phyloP scores from a whole-genome alignment of 1,140 invertebrate genomes.

The Drosophila sucinea region DNA sequence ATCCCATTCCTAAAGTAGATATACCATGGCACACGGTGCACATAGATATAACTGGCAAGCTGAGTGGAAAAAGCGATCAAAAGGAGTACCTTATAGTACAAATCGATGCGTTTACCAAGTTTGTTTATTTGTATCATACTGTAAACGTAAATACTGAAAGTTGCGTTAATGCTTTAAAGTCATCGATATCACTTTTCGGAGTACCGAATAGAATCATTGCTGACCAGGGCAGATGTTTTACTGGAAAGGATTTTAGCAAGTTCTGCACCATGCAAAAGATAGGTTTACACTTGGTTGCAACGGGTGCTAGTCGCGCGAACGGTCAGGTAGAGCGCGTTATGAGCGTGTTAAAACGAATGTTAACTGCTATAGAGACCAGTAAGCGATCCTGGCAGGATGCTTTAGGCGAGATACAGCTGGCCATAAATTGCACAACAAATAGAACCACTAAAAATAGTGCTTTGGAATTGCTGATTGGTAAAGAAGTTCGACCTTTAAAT shows the following conservation, averaged over 20 bases:
- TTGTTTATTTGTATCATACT: slow-evolving; percentile 5
- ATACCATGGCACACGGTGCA: slow-evolving; percentile 17
- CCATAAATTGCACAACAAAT: too few relatives aligned
- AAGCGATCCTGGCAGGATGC: too few relatives aligned
- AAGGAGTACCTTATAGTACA: slow-evolving; percentile 13
- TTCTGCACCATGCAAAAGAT: slow-evolving; percentile 60
- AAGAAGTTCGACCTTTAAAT: too few relatives aligned
- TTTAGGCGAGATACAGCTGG: too few relatives aligned
- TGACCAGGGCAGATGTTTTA: slow-evolving; percentile 73
- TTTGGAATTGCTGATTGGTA: too few relatives aligned
- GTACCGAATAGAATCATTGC: slow-evolving; percentile 59
- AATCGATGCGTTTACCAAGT: slow-evolving; percentile 12
- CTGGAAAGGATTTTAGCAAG: slow-evolving; percentile 60
- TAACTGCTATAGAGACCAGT: too few relatives aligned
- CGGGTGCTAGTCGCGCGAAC: slow-evolving; percentile 45
- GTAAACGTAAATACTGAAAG: slow-evolving; percentile 3
- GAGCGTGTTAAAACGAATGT: too few relatives aligned
- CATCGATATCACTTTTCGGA: slow-evolving; percentile 55
- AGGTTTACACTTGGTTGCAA: slow-evolving; percentile 63
- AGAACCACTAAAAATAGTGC: too few relatives aligned
- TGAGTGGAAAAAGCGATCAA: slow-evolving; percentile 15
- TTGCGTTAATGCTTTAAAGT: slow-evolving; percentile 1
- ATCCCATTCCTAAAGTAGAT: slow-evolving; percentile 12
- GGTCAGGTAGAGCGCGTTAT: slow-evolving; percentile 68
- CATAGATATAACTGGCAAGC: slow-evolving; percentile 11